phyloP scores from a whole-genome alignment of 1,140 invertebrate species.

The Maniola jurtina region DNA sequence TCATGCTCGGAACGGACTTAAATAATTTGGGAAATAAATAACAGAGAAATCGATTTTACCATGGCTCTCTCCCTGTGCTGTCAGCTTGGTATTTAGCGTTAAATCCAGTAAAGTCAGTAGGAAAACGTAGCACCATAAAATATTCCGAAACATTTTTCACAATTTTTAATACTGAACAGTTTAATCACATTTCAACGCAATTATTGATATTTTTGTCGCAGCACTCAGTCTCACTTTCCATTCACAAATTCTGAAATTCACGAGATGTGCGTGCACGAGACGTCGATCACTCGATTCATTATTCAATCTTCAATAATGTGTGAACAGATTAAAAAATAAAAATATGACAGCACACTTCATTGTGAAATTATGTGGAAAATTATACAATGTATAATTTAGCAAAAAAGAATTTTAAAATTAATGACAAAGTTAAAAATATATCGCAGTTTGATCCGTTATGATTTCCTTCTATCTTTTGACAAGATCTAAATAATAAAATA shows the following conservation, averaged over 20 bases:
- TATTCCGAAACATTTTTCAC: constrained; percentile 65
- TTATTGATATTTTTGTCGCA: constrained; percentile 43
- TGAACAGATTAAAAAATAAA: too few relatives aligned
- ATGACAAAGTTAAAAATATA: too few relatives aligned
- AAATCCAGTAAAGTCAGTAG: constrained; percentile 69
- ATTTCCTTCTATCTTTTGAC: too few relatives aligned
- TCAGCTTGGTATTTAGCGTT: constrained; percentile 66
- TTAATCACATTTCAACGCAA: constrained; percentile 63
- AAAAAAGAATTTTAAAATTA: too few relatives aligned
- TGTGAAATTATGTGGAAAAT: too few relatives aligned
- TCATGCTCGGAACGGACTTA: not conserved
- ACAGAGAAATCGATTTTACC: constrained; percentile 66
- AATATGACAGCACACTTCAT: too few relatives aligned
- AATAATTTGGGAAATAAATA: not conserved
- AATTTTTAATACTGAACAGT: constrained; percentile 44
- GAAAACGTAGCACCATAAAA: constrained; percentile 70
- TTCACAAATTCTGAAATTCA: constrained; percentile 55
- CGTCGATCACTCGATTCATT: not conserved
- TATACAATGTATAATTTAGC: too few relatives aligned
- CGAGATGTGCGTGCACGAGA: constrained; percentile 32
- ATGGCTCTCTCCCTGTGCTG: constrained; percentile 72
- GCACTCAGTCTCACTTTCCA: constrained; percentile 42
- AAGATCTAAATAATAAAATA: too few relatives aligned
- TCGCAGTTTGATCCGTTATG: too few relatives aligned
- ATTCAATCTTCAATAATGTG: too few relatives aligned